phyloP scores from a whole-genome alignment of 1,140 invertebrate species.

The Drosophila kohkoa region DNA sequence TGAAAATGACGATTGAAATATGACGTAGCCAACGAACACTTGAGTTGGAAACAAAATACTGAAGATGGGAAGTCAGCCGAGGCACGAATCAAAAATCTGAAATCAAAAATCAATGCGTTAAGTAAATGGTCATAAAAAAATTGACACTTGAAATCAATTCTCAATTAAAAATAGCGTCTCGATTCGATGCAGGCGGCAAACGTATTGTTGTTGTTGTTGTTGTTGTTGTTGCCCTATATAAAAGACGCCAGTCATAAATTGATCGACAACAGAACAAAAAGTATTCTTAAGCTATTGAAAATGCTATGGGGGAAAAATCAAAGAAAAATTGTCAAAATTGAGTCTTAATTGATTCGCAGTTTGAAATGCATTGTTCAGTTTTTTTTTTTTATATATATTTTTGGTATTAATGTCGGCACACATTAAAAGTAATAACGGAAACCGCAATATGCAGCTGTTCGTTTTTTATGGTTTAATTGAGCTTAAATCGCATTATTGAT shows the following conservation, averaged over 20 bases:
- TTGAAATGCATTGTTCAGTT: constrained; percentile 3
- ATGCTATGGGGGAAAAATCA: constrained; percentile 5
- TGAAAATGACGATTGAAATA: constrained; percentile 38
- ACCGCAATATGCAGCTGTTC: not conserved
- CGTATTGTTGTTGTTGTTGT: constrained; percentile 10
- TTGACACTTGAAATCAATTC: constrained; percentile 67
- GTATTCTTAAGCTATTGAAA: not conserved
- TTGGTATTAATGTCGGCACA: not conserved
- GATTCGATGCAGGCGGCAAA: not conserved
- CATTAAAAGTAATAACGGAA: not conserved
- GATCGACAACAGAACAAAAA: constrained; percentile 8
- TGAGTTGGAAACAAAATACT: not conserved
- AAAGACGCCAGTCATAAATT: constrained; percentile 16
- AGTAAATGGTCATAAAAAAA: constrained; percentile 28
- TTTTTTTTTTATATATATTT: not conserved
- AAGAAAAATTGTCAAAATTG: not conserved
- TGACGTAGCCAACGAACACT: constrained; percentile 53
- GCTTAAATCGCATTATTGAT: constrained; percentile 35
- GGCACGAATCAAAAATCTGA: not conserved
- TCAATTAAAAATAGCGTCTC: constrained; percentile 33
- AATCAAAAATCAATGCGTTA: constrained; percentile 23
- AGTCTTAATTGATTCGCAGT: not conserved
- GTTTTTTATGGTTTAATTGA: constrained; percentile 11
- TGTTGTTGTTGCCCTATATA: not conserved
- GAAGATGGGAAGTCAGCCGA: not conserved